Conservation (phyloP, 2,888 invertebrate genomes). For the Choristoneura rosaceana region DNA sequence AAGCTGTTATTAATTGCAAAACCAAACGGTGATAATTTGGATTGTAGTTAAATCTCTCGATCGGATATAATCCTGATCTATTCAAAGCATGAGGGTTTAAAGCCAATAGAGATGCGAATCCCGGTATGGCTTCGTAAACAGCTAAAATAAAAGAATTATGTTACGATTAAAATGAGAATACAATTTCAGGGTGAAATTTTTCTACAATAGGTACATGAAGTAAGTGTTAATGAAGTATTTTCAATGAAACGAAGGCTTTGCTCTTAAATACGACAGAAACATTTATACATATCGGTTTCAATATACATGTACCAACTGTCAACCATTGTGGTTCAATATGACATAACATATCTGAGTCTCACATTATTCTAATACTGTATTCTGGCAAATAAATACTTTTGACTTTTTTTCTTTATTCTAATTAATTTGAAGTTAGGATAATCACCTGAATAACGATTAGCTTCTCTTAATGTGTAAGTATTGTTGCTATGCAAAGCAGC, state of each 20-base stretch:
- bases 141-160: constrained; percentile 62
- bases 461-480: constrained; percentile 77
- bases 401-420: no score
- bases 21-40: constrained; percentile 77
- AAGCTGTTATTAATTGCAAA: constrained; percentile 80
- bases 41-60: constrained; percentile 73
- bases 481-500: constrained; percentile 79
- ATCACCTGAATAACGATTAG: constrained; percentile 79
- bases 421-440: neutral
- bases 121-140: constrained; percentile 82
- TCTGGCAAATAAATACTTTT: no score
- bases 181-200: neutral
- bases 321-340: neutral
- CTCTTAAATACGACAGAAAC: no score
- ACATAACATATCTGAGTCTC: neutral
- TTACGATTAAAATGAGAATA: constrained; percentile 2
- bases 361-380: neutral
- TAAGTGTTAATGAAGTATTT: no score
- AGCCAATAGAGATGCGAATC: constrained; percentile 81
- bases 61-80: constrained; percentile 74
- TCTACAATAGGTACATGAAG: no score
- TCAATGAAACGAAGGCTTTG: no score
- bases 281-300: no score
- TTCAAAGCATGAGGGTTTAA: constrained; percentile 82
- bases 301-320: neutral